Base-by-base conservation (phyloP, 2,888 invertebrate species). In the Taphrorychus bicolor region DNA sequence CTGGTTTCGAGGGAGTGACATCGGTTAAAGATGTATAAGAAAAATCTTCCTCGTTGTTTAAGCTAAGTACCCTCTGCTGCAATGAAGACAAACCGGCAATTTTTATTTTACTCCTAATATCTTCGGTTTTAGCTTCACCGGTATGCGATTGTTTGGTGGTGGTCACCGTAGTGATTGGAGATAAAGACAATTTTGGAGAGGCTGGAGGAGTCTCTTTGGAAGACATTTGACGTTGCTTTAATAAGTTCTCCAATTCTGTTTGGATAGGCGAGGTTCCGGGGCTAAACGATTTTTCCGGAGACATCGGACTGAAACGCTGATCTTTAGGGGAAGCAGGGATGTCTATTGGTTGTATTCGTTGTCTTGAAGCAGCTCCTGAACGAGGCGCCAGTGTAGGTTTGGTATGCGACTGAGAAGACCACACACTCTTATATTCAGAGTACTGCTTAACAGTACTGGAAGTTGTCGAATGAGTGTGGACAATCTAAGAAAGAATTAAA, bases 341-440 rank as follows among this genome's bases (percentile, higher is more conserved):
- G 73, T 87, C 86, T 65, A 86, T 84, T 0, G 88, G 87, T 74
- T 85, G 78, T 32, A 87, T 82, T 18, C 87, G 81, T 75, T 88
- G 88, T 21, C 87, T 79, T 0, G 85, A 80, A 2, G 85, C 85
- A 0, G 86, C 84, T 0, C 85, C 85, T 1, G 84, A 83, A 66
- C 84, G 82, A 2, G 80, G 77, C 4, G 77, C 76, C 21, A 78
- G 74, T 42, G 76, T 73, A 5, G 81, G 81, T 63, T 78, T 77
- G 61, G 49, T 22, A 14, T 59, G 54, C 2, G 18, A 14, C n/a
- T 54, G 24, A 3, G 52, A 18, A 52, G 59, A 48, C 7, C 41
- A 18, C 18, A 54, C 54, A 16, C 56, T 58, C 17, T 22, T 57
- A n/a, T n/a, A n/a, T n/a, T n/a, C n/a, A 24, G 66, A 56, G 22